Percentiles rank a stretch among this genome's conserved stretches.
Evolutionary conservation across 2,888 invertebrate genomes (phyloP).

Genomic region (Agapostemon virescens): DNA sequence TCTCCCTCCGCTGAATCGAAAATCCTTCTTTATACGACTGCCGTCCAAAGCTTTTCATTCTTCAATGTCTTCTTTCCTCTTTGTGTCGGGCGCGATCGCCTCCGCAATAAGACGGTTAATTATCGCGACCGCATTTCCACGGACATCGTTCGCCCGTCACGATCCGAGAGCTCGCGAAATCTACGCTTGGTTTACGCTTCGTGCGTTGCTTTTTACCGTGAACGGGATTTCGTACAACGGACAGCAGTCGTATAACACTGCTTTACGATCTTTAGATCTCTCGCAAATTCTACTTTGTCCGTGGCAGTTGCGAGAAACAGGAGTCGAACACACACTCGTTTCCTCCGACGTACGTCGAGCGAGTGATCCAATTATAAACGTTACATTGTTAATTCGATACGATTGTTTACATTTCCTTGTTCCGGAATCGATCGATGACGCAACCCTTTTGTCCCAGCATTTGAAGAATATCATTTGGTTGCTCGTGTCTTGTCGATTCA

Average conservation of each 20-base stretch:
- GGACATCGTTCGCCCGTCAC: background rate
- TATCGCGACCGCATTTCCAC: slow-evolving; percentile 33
- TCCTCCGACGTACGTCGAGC: background rate
- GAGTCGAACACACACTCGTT: background rate
- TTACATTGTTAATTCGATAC: no score
- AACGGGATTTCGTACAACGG: background rate
- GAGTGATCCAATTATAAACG: no score
- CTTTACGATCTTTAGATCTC: background rate
- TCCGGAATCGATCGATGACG: no score
- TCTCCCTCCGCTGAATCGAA: slow-evolving; percentile 53
- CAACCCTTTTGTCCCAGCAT: no score
- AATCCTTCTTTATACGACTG: slow-evolving; percentile 57
- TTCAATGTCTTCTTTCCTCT: slow-evolving; percentile 48
- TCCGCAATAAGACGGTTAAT: slow-evolving; percentile 48
- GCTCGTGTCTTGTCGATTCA: no score
- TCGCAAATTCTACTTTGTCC: background rate
- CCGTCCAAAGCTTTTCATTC: slow-evolving; percentile 53
- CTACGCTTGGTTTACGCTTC: background rate
- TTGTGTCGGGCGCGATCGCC: background rate
- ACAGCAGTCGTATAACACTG: background rate
- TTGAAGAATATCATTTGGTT: no score
- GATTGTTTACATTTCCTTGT: no score
- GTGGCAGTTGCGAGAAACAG: background rate
- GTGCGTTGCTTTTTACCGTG: background rate
- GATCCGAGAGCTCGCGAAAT: background rate